Evolutionary conservation across 1,140 invertebrate genomes (phyloP).

Genomic region (Drosophila teissieri): DNA sequence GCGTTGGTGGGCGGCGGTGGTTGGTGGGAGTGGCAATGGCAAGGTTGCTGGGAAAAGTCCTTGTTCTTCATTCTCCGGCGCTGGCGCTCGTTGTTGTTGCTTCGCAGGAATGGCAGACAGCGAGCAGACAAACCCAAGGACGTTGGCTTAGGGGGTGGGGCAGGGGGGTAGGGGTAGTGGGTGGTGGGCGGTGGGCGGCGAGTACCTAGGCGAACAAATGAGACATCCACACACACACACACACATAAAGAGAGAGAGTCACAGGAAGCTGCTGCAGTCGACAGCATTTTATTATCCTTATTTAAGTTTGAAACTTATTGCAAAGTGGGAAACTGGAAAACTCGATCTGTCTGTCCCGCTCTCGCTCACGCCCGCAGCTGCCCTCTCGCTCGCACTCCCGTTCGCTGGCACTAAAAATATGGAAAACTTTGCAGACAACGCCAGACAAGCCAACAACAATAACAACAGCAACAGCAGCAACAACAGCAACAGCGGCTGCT

Average conservation of each 20-base stretch:
- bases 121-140: constrained; percentile 64
- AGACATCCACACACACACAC: constrained; percentile 40
- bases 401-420: constrained; percentile 78
- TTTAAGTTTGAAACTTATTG: constrained; percentile 84
- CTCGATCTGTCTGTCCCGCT: constrained; percentile 61
- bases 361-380: neutral
- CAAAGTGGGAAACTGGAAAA: constrained; percentile 77
- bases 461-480: constrained; percentile 29
- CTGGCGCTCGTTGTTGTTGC: constrained; percentile 25
- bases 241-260: constrained; percentile 16
- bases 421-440: constrained; percentile 83
- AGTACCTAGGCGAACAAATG: constrained; percentile 37
- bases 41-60: constrained; percentile 47
- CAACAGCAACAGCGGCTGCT: constrained; percentile 23
- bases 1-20: neutral
- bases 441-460: constrained; percentile 61
- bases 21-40: constrained; percentile 16
- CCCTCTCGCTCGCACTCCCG: constrained; percentile 13
- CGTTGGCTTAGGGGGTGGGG: constrained; percentile 33
- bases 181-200: constrained; percentile 6
- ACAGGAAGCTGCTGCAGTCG: constrained; percentile 60
- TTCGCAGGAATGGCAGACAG: constrained; percentile 61
- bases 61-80: constrained; percentile 28
- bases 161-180: constrained; percentile 8
- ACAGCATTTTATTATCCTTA: constrained; percentile 84